phyloP scores from a whole-genome alignment of 2,797 vertebrate genomes.

The Anguilla anguilla region DNA sequence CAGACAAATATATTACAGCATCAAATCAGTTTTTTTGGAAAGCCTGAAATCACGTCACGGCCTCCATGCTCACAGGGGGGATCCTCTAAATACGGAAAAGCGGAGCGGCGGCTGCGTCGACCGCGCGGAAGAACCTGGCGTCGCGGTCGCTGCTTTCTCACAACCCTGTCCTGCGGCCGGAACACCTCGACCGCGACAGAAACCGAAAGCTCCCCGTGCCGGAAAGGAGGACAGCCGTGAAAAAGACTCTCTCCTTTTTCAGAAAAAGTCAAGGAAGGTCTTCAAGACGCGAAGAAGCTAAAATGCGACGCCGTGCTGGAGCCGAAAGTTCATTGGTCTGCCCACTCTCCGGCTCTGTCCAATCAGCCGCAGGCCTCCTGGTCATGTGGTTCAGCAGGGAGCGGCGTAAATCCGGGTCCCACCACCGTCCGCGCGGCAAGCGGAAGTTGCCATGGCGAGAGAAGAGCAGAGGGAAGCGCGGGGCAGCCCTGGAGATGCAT shows the following conservation, averaged over 20 bases:
- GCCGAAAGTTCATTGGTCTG: not conserved
- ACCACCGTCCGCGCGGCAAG: conserved; percentile 41
- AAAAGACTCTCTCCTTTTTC: not conserved
- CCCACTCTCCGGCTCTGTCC: not conserved
- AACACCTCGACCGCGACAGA: not conserved
- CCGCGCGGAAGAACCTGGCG: not conserved
- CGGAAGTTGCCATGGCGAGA: conserved; percentile 36
- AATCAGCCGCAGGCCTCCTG: not conserved
- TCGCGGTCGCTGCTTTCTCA: not conserved
- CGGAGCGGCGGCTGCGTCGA: not conserved
- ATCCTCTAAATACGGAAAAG: not conserved
- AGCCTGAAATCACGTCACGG: not conserved
- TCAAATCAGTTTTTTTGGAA: not conserved
- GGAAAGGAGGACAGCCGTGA: not conserved
- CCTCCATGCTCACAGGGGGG: not conserved
- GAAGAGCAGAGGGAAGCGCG: not conserved
- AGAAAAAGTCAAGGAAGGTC: not conserved
- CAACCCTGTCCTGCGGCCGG: not conserved
- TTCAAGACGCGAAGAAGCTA: not conserved
- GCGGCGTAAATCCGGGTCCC: not conserved
- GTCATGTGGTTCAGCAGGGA: not conserved
- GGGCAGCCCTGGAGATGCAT: not conserved
- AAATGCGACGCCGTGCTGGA: too few relatives aligned
- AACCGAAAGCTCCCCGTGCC: not conserved
- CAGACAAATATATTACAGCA: not conserved